Conservation (phyloP, 2,888 invertebrate genomes). For the Plagodis pulveraria region DNA sequence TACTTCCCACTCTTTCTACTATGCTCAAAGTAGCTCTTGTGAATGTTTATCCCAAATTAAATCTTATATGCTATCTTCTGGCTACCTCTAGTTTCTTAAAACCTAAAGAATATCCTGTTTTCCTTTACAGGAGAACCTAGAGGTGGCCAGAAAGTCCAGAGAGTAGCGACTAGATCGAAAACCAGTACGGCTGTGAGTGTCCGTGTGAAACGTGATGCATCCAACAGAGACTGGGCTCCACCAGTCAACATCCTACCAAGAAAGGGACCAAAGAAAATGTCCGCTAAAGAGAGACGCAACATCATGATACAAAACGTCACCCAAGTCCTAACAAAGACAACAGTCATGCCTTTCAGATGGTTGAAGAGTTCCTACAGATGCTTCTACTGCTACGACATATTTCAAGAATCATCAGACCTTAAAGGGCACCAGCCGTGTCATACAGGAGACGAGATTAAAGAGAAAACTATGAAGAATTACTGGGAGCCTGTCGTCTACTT, state of each 20-base stretch:
- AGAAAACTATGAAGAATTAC: conserved; percentile 71
- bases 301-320: conserved; percentile 71
- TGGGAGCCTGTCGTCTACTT: conserved; percentile 76
- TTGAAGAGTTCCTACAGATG: conserved; percentile 76
- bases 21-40: no score
- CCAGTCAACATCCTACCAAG: conserved; percentile 27
- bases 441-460: conserved; percentile 57
- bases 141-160: conserved; percentile 61
- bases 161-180: conserved; percentile 31
- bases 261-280: conserved; percentile 34
- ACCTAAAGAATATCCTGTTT: conserved; percentile 58
- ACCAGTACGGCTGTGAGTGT: conserved; percentile 3
- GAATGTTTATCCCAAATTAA: no score
- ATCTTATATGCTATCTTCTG: conserved; percentile 47
- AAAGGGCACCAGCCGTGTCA: conserved; percentile 67
- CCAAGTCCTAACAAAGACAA: conserved; percentile 66
- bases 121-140: conserved; percentile 74
- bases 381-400: conserved; percentile 79
- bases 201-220: neutral
- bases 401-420: conserved; percentile 69
- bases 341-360: conserved; percentile 77
- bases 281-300: conserved; percentile 63
- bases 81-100: conserved; percentile 53
- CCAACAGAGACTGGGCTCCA: conserved; percentile 22
- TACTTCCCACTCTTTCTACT: no score